Conservation (phyloP, 1,140 invertebrate genomes). For the Phenacoccus solenopsis region DNA sequence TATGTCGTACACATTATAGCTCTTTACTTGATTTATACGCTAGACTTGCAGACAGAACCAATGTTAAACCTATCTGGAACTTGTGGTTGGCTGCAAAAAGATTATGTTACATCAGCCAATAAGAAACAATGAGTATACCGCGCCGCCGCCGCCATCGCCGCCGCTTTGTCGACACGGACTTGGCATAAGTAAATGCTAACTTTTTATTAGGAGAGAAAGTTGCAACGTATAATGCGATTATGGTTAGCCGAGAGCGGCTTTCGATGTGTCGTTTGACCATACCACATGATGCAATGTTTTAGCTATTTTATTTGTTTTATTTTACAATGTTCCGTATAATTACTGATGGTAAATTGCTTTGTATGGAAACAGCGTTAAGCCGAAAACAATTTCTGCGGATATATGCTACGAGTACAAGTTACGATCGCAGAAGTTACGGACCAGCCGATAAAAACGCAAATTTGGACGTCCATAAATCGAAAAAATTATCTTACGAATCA, state of each 20-base stretch:
- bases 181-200: neutral
- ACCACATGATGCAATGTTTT: neutral
- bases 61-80: neutral
- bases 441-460: no score
- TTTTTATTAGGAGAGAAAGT: conserved; percentile 4
- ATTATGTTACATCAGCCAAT: neutral
- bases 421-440: no score
- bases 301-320: no score
- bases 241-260: neutral
- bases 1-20: conserved; percentile 15
- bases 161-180: neutral
- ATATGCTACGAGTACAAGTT: no score
- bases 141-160: neutral
- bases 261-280: no score
- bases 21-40: conserved; percentile 4
- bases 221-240: neutral
- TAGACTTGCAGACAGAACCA: conserved; percentile 8
- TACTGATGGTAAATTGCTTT: no score
- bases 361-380: no score
- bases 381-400: no score
- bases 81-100: neutral
- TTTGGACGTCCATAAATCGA: no score
- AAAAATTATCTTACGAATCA: no score
- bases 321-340: no score
- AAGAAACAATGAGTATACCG: neutral